Evolutionary conservation across 1,140 invertebrate genomes (phyloP).

Genomic region (Lordiphosa mommai): DNA sequence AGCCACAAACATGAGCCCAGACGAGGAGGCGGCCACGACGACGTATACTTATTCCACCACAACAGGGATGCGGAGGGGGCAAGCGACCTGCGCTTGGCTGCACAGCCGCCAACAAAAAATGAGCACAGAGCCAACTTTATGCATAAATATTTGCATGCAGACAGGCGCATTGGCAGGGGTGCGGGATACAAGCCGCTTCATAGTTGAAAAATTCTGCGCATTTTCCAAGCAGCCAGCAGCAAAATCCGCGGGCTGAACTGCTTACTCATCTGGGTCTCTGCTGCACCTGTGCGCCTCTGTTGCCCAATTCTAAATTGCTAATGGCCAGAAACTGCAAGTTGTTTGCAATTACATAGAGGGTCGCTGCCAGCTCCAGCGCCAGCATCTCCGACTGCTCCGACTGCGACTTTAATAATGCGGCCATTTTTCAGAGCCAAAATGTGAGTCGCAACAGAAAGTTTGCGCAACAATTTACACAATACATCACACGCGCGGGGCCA

Average conservation of each 20-base stretch:
- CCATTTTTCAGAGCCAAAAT: constrained; percentile 51
- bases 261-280: background rate
- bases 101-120: constrained; percentile 50
- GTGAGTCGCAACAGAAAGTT: constrained; percentile 15
- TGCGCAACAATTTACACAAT: constrained; percentile 60
- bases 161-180: constrained; percentile 32
- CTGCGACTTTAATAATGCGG: constrained; percentile 51
- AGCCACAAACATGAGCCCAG: constrained; percentile 68
- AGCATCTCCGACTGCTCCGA: background rate
- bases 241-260: constrained; percentile 24
- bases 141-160: constrained; percentile 75
- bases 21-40: constrained; percentile 36
- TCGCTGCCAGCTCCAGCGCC: background rate
- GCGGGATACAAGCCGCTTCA: constrained; percentile 9
- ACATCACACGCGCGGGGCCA: constrained; percentile 25
- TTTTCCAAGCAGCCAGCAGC: constrained; percentile 30
- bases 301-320: constrained; percentile 56
- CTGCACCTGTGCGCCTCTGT: constrained; percentile 29
- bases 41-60: constrained; percentile 24
- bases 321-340: constrained; percentile 37
- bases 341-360: constrained; percentile 18
- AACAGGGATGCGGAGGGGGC: constrained; percentile 4
- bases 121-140: constrained; percentile 74
- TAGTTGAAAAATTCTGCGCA: constrained; percentile 46
- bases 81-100: constrained; percentile 27